These are phyloP conservation scores for Fratercula arctica DNA, from an alignment of 2,797 vertebrate species.

Conservation along the genomic window DNA sequence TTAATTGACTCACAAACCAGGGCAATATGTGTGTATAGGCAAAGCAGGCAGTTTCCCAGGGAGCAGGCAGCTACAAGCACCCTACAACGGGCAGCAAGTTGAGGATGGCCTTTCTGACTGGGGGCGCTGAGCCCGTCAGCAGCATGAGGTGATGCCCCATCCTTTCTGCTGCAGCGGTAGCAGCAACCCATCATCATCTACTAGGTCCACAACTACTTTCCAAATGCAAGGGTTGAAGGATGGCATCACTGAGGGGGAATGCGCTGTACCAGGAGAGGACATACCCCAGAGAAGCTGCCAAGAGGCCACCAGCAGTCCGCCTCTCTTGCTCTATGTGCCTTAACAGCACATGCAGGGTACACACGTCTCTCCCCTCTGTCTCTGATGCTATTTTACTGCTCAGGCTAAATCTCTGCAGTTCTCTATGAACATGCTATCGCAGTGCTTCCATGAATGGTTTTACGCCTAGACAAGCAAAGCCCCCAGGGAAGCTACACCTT, in stretches of 20 bases:
- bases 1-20: not conserved
- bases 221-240: not conserved
- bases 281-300: not conserved
- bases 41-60: not conserved
- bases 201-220: not conserved
- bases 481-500: not conserved
- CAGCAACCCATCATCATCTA: not conserved
- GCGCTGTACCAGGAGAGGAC: not conserved
- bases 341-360: not conserved
- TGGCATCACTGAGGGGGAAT: not conserved
- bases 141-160: not conserved
- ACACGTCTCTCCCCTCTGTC: not conserved
- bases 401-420: not conserved
- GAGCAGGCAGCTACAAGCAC: not conserved
- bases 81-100: not conserved
- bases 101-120: not conserved
- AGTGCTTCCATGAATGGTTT: not conserved
- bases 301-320: not conserved
- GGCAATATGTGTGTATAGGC: not conserved
- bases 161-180: not conserved
- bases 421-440: not conserved
- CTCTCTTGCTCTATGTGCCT: not conserved
- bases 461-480: not conserved
- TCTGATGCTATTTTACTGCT: not conserved
- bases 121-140: not conserved